These are phyloP conservation scores for Erebia palarica DNA, from an alignment of 2,888 invertebrate genomes.

Conservation along the genomic window DNA sequence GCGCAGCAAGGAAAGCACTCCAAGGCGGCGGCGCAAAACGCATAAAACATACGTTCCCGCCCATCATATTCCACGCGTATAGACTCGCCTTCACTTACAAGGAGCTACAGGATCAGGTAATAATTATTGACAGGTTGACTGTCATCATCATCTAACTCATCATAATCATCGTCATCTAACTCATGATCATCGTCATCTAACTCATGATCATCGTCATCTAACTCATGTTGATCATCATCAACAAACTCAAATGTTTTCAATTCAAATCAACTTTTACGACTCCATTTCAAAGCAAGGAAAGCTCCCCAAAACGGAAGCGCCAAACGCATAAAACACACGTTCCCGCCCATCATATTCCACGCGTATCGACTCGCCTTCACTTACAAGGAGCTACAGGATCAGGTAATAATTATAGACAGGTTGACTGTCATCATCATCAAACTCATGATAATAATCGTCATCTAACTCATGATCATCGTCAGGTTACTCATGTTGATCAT, in stretches of 20 bases:
- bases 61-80: slow-evolving; percentile 96
- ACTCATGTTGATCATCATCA: no score
- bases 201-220: no score
- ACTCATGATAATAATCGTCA: no score
- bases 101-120: slow-evolving; percentile 87
- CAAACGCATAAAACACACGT: slow-evolving; percentile 92
- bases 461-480: no score
- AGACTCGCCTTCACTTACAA: slow-evolving; percentile 93
- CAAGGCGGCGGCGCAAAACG: slow-evolving; percentile 94
- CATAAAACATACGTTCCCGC: slow-evolving; percentile 95
- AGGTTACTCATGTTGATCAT: no score
- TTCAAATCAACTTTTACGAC: no score
- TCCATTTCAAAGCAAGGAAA: slow-evolving; percentile 89
- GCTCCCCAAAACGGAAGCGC: slow-evolving; percentile 96
- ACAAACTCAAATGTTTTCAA: no score
- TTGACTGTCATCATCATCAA: no score
- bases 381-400: slow-evolving; percentile 88
- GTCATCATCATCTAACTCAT: no score
- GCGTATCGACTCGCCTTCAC: slow-evolving; percentile 94
- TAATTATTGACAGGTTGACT: no score
- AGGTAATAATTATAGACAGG: slow-evolving; percentile 74
- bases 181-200: no score
- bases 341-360: slow-evolving; percentile 97
- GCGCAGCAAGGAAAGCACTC: slow-evolving; percentile 93
- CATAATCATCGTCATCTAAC: no score